Conservation (phyloP, 2,888 invertebrate genomes). For the Timema podura region DNA sequence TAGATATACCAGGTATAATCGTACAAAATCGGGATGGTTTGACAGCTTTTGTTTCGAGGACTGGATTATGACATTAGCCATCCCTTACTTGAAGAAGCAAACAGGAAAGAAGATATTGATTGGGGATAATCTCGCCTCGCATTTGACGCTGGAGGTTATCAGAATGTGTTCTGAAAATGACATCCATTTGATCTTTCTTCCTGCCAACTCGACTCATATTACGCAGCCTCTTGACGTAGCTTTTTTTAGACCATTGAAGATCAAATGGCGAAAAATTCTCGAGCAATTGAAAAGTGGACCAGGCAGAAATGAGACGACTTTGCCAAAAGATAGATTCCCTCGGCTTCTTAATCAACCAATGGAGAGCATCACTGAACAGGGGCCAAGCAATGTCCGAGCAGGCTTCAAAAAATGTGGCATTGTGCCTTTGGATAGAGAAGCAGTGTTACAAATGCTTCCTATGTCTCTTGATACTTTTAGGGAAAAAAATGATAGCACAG, state of each 20-base stretch:
- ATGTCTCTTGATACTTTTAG: not conserved
- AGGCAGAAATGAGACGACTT: not conserved
- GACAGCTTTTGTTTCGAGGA: constrained; percentile 8
- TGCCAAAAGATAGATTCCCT: constrained; percentile 3
- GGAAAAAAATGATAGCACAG: too few species aligned
- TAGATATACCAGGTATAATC: not conserved
- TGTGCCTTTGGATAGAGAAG: constrained; percentile 7
- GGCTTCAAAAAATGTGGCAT: constrained; percentile 13
- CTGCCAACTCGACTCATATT: not conserved
- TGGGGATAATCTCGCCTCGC: constrained; percentile 2
- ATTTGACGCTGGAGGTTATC: constrained; percentile 6
- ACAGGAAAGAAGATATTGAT: not conserved
- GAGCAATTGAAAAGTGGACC: constrained; percentile 7
- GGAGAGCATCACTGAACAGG: not conserved
- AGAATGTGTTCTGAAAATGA: constrained; percentile 1
- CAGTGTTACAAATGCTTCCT: constrained; percentile 15
- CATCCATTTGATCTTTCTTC: constrained; percentile 13
- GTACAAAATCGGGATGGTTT: constrained; percentile 12
- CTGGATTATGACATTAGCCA: not conserved
- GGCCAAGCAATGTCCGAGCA: constrained; percentile 4
- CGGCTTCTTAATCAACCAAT: constrained; percentile 1
- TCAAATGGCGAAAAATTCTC: constrained; percentile 3
- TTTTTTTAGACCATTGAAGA: constrained; percentile 3
- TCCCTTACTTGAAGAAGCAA: constrained; percentile 10
- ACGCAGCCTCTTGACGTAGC: not conserved